These are phyloP conservation scores for Syngnathoides biaculeatus DNA, from an alignment of 2,113 vertebrate genomes.

Conservation along the genomic window DNA sequence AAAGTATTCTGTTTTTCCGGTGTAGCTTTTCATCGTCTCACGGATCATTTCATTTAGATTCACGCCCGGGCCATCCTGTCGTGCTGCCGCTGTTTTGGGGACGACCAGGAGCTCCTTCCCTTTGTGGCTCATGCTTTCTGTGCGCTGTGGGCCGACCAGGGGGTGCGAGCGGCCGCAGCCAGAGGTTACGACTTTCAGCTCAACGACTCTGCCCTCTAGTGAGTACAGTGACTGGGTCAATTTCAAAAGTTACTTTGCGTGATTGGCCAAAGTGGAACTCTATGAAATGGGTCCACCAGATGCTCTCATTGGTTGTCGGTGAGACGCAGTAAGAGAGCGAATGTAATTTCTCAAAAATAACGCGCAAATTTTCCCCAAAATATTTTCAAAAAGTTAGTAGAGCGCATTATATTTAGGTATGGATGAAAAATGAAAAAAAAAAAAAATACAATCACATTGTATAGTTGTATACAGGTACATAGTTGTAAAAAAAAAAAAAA, in stretches of 20 bases:
- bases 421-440: too few species aligned
- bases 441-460: too few species aligned
- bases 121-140: constrained; percentile 69
- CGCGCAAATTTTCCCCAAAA: too few species aligned
- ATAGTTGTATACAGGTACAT: too few species aligned
- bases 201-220: constrained; percentile 79
- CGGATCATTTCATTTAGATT: constrained; percentile 32
- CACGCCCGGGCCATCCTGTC: constrained; percentile 72
- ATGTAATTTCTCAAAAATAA: too few species aligned
- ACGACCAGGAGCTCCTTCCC: constrained; percentile 70
- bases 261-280: too few species aligned
- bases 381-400: too few species aligned
- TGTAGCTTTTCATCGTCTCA: not conserved
- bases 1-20: not conserved
- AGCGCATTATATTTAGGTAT: too few species aligned
- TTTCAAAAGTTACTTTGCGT: not conserved
- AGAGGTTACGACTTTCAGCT: constrained; percentile 74
- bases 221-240: constrained; percentile 45
- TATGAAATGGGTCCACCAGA: too few species aligned
- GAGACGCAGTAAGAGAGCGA: too few species aligned
- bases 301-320: too few species aligned
- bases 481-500: too few species aligned
- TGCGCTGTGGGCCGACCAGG: constrained; percentile 72
- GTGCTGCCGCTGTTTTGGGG: constrained; percentile 69
- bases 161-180: constrained; percentile 61